Conservation (phyloP, 2,888 invertebrate species). For the Callosobruchus maculatus region DNA sequence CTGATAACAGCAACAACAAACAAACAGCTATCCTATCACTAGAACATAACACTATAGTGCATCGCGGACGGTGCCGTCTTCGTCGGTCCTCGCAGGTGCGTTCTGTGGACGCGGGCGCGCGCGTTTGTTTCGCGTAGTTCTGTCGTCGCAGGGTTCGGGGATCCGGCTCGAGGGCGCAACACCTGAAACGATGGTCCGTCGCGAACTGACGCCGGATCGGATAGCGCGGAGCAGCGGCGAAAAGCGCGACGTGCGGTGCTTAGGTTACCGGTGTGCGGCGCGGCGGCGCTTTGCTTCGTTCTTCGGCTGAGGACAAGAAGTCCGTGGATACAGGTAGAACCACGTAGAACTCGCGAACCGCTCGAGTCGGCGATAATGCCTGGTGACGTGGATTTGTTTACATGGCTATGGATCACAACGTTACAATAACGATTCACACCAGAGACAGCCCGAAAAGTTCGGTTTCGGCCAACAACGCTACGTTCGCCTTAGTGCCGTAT, state of each 20-base stretch:
- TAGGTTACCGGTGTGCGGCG: background rate
- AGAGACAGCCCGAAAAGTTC: no score
- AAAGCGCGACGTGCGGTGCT: background rate
- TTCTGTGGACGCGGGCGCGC: background rate
- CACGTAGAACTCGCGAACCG: no score
- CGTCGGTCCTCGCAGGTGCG: background rate
- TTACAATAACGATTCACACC: background rate
- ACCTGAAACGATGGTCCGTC: background rate
- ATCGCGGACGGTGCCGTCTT: background rate
- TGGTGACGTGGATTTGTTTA: background rate
- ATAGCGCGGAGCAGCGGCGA: background rate
- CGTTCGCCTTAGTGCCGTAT: no score
- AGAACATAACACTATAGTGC: constrained; percentile 16
- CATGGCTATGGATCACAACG: background rate
- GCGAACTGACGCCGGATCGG: background rate
- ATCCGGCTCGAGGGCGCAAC: background rate
- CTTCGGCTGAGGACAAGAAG: background rate
- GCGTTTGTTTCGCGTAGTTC: background rate
- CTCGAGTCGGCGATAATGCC: background rate
- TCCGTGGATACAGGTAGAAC: background rate
- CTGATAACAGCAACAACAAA: background rate
- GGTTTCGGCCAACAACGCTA: no score
- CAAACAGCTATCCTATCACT: constrained; percentile 1
- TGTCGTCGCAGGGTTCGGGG: background rate
- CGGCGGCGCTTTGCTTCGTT: background rate